Base-by-base conservation (phyloP, 2,888 invertebrate species). In the Epistrophella euchroma region DNA sequence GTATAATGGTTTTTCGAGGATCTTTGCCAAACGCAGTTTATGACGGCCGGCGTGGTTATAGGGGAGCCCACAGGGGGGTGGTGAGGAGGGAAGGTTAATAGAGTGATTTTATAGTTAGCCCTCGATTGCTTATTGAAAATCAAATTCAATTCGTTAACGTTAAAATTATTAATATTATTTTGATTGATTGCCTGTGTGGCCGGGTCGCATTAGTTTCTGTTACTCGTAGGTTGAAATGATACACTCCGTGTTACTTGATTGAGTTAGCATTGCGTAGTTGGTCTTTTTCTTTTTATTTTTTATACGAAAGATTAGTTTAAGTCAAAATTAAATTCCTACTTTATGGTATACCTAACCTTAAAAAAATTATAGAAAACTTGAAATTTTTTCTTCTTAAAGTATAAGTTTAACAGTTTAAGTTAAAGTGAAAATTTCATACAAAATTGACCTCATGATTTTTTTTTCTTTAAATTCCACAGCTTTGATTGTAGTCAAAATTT, bases 111-210 rank as follows among this genome's bases (percentile, higher is more conserved):
- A n/a, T n/a, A 35, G 32, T 11, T 17, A 64, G 62, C 15, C 78
- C 62, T 79, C 74, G 50, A 83, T 79, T 70, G 70, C 45, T 70
- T 74, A 84, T 84, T 75, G 79, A 84, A 84, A 71, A 79, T 84
- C 71, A 66, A 75, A 72, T 71, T 79, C 71, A 79, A 79, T 71
- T 84, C 71, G 73, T 66, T 43, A 71, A 78, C 52, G 68, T 73
- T 72, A 56, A 56, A 56, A 37, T 40, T 60, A 17, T 60, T 60
- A 82, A 77, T 72, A 77, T 60, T 68, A 68, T 77, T 77, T 83
- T 83, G 78, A 83, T 83, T 78, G 82, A 83, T 83, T 72, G 77
- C 58, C 66, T 66, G 47, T 43, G 62, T 71, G 40, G 28, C 9
- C 19, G 43, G 37, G 55, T 55, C 28, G 37, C 22, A 40, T 60